Percentiles rank a stretch among this genome's conserved stretches.
These are phyloP conservation scores for Tangara arthus DNA, from an alignment of 2,797 vertebrate genomes.

Conservation along the genomic window DNA sequence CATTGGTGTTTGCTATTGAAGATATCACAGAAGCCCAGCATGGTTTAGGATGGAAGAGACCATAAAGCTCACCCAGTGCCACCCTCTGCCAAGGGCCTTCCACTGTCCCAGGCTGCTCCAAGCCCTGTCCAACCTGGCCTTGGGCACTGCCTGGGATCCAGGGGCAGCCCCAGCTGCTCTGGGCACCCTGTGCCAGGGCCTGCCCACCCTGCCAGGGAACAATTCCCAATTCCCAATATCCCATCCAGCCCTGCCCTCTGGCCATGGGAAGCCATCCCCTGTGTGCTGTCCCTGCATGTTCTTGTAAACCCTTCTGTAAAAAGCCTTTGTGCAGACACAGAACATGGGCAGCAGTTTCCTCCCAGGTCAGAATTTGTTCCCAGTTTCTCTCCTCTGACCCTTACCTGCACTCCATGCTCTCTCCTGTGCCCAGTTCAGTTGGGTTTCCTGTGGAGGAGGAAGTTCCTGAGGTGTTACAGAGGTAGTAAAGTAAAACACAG, in stretches of 20 bases:
- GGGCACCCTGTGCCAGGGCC: neutral
- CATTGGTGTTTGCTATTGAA: neutral
- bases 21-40: neutral
- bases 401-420: neutral
- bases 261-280: neutral
- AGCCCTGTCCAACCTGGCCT: too few relatives aligned
- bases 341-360: neutral
- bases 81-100: too few relatives aligned
- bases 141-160: neutral
- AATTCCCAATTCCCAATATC: fast-evolving
- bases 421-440: neutral
- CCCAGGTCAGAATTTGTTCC: neutral
- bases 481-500: neutral
- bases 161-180: too few relatives aligned
- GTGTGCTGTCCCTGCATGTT: fast-evolving
- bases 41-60: neutral
- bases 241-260: fast-evolving
- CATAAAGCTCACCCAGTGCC: too few relatives aligned
- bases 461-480: neutral
- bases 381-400: neutral
- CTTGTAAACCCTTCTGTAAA: neutral
- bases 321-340: neutral
- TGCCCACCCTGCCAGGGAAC: fast-evolving
- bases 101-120: too few relatives aligned
- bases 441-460: neutral